A percentile compares a stretch with the other conserved stretches of the same genome.
These are phyloP conservation scores for Macrosiphum euphorbiae DNA, from an alignment of 2,888 invertebrate genomes.

Conservation along the genomic window DNA sequence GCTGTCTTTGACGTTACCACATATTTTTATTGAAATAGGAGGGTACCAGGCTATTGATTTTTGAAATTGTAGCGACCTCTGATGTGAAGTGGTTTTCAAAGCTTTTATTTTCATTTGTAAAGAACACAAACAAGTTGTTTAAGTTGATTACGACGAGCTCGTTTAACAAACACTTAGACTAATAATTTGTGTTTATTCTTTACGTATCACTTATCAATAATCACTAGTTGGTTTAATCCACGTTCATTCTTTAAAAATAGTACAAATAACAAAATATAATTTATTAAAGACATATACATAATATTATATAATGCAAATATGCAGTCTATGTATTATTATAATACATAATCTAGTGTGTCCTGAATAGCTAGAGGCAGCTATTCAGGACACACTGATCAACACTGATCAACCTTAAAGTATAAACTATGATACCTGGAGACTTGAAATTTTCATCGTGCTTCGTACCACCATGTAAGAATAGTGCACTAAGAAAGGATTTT, in stretches of 20 bases:
- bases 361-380: no score
- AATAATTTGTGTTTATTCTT: background rate
- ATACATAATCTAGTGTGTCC: no score
- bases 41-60: slow-evolving; percentile 41
- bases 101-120: background rate
- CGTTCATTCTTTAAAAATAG: background rate
- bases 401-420: no score
- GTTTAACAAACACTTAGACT: slow-evolving; percentile 6
- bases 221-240: background rate
- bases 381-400: no score
- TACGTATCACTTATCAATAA: background rate
- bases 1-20: slow-evolving; percentile 45
- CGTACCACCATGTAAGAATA: no score
- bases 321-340: no score
- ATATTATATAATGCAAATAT: background rate
- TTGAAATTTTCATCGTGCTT: no score
- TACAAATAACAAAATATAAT: background rate
- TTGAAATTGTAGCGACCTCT: slow-evolving; percentile 39
- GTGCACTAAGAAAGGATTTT: no score
- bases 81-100: slow-evolving; percentile 28
- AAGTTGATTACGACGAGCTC: slow-evolving; percentile 25
- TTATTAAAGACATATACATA: background rate
- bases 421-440: no score
- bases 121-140: background rate
- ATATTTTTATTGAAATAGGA: slow-evolving; percentile 47